Conservation (phyloP, 2,888 invertebrate species). For the Asteroscopus sphinx region DNA sequence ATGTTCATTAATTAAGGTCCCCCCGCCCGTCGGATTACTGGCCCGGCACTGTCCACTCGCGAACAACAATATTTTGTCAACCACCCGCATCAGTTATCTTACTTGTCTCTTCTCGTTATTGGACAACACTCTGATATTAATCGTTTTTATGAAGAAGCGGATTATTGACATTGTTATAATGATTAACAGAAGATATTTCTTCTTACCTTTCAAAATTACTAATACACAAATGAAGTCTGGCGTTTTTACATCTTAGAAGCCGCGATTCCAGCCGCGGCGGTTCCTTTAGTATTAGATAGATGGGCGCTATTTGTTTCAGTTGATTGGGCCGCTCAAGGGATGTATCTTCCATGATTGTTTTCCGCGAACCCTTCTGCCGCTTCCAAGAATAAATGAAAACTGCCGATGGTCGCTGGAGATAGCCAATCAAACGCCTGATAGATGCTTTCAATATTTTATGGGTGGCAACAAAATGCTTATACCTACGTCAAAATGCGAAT, state of each 20-base stretch:
- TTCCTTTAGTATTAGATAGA: slow-evolving; percentile 70
- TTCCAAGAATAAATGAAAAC: slow-evolving; percentile 75
- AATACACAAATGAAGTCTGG: slow-evolving; percentile 52
- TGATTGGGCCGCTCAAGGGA: slow-evolving; percentile 84
- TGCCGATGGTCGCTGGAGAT: slow-evolving; percentile 71
- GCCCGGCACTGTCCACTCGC: slow-evolving; percentile 66
- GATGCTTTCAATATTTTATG: slow-evolving; percentile 56
- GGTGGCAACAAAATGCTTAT: slow-evolving; percentile 14
- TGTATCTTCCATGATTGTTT: slow-evolving; percentile 86
- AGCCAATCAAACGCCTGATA: slow-evolving; percentile 74
- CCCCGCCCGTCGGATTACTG: slow-evolving; percentile 72
- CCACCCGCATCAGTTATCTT: slow-evolving; percentile 64
- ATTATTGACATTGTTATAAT: slow-evolving; percentile 46
- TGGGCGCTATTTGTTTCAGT: slow-evolving; percentile 80
- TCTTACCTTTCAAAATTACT: slow-evolving; percentile 27
- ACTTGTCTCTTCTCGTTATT: slow-evolving; percentile 55
- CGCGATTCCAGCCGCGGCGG: slow-evolving; percentile 54
- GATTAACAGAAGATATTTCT: slow-evolving; percentile 34
- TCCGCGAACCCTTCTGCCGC: slow-evolving; percentile 77
- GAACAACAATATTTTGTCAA: slow-evolving; percentile 81
- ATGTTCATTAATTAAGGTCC: slow-evolving; percentile 83
- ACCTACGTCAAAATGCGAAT: slow-evolving; percentile 16
- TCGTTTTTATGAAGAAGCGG: slow-evolving; percentile 67
- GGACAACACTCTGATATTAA: slow-evolving; percentile 61
- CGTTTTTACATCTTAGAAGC: slow-evolving; percentile 50